Evolutionary conservation across 2,113 vertebrate species (phyloP).

Genomic region (Mugil cephalus): DNA sequence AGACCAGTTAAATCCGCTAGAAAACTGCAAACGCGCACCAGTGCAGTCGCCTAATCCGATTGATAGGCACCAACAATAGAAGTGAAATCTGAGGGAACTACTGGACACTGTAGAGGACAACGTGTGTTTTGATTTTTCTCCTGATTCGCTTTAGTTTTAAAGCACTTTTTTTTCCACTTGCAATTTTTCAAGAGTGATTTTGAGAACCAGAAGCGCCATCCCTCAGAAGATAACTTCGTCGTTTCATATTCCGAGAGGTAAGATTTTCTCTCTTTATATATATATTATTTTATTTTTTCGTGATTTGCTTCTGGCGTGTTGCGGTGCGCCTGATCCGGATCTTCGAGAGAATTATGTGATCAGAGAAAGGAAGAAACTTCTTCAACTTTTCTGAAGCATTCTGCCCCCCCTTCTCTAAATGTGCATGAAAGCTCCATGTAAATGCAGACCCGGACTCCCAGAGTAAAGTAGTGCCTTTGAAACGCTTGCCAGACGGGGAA

Average conservation of each 20-base stretch:
- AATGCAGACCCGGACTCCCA: constrained; percentile 67
- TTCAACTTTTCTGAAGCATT: constrained; percentile 36
- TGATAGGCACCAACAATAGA: constrained; percentile 60
- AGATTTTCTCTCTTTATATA: constrained; percentile 32
- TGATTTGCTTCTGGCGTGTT: not conserved
- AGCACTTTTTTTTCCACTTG: constrained; percentile 26
- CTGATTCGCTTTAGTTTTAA: constrained; percentile 30
- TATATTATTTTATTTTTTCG: not conserved
- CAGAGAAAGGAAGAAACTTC: not conserved
- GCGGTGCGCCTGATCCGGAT: not conserved
- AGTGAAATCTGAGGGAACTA: constrained; percentile 70
- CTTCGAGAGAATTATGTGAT: not conserved
- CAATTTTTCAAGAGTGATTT: constrained; percentile 17
- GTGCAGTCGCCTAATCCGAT: constrained; percentile 67
- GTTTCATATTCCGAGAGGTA: constrained; percentile 61
- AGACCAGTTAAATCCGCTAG: constrained; percentile 75
- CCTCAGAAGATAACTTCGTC: constrained; percentile 39
- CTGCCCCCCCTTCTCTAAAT: not conserved
- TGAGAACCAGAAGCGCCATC: constrained; percentile 38
- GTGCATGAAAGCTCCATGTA: constrained; percentile 20
- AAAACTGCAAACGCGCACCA: constrained; percentile 73
- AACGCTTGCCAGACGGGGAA: constrained; percentile 68
- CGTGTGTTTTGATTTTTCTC: constrained; percentile 47
- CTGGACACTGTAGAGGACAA: constrained; percentile 71
- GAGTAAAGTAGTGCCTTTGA: constrained; percentile 74